phyloP scores from a whole-genome alignment of 2,888 invertebrate genomes.

The Dryococelus australis region DNA sequence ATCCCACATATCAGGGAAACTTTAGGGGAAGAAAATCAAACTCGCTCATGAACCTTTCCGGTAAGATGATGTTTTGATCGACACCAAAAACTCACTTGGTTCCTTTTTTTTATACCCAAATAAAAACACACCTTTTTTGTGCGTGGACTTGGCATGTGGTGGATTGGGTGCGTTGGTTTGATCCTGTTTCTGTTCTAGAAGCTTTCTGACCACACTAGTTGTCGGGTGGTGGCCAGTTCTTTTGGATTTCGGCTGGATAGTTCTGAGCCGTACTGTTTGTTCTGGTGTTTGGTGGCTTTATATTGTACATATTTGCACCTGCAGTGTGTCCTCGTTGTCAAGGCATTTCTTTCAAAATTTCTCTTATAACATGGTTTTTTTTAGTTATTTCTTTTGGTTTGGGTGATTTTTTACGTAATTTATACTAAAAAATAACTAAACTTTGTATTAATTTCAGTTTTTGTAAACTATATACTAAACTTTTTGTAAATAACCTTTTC shows the following conservation, averaged over 20 bases:
- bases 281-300: neutral
- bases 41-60: conserved; percentile 95
- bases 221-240: conserved; percentile 12
- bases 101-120: neutral
- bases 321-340: neutral
- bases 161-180: conserved; percentile 40
- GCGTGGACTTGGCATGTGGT: conserved; percentile 53
- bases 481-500: too few species aligned
- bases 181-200: conserved; percentile 39
- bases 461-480: neutral
- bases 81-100: neutral
- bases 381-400: neutral
- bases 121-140: conserved; percentile 4
- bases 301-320: neutral
- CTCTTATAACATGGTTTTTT: neutral
- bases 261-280: neutral
- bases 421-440: neutral
- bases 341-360: neutral
- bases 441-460: too few species aligned
- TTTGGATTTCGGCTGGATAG: neutral
- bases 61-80: conserved; percentile 68
- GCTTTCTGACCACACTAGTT: conserved; percentile 38
- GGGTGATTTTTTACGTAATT: neutral
- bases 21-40: conserved; percentile 92
- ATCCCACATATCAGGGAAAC: conserved; percentile 83